phyloP scores from a whole-genome alignment of 2,113 vertebrate genomes.

The Crotalus helleri region DNA sequence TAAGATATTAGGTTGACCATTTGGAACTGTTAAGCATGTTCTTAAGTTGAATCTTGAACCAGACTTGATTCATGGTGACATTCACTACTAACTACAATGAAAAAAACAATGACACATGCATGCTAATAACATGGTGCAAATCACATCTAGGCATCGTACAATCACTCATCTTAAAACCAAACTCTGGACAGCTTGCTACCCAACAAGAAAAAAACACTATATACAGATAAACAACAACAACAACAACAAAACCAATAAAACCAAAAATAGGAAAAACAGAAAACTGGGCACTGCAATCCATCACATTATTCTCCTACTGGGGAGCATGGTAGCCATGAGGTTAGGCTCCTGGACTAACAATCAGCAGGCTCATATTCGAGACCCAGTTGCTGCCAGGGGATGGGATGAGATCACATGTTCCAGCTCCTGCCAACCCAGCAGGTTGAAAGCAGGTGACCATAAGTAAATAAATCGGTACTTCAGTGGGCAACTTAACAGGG shows the following conservation, averaged over 20 bases:
- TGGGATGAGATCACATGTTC: not conserved
- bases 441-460: not conserved
- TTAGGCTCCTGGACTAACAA: not conserved
- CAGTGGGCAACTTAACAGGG: not conserved
- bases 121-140: not conserved
- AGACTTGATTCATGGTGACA: not conserved
- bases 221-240: not conserved
- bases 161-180: not conserved
- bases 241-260: not conserved
- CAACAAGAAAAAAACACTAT: not conserved
- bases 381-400: not conserved
- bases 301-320: not conserved
- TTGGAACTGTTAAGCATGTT: not conserved
- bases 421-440: not conserved
- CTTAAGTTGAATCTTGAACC: not conserved
- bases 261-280: not conserved
- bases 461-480: not conserved
- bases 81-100: not conserved
- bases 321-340: not conserved
- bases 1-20: not conserved
- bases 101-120: not conserved
- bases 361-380: not conserved
- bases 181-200: not conserved
- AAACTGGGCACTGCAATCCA: not conserved
- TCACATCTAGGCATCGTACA: not conserved